Conservation (phyloP, 2,888 invertebrate species). For the Steinernema scapterisci region DNA sequence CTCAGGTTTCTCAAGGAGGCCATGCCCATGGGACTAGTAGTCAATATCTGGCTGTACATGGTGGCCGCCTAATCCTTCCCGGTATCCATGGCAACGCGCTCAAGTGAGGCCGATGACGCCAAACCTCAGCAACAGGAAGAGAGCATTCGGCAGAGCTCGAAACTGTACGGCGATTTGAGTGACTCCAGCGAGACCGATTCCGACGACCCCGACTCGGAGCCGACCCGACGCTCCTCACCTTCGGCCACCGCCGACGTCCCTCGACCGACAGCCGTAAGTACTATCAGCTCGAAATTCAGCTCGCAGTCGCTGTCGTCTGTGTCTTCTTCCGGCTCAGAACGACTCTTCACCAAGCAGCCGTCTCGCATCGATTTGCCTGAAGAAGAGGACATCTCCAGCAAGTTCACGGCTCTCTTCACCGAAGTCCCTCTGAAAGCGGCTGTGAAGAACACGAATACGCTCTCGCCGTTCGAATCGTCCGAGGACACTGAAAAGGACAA, state of each 20-base stretch:
- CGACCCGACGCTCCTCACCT: no score
- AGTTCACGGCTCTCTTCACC: constrained; percentile 9
- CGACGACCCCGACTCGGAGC: not conserved
- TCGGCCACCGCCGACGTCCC: no score
- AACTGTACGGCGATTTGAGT: constrained; percentile 24
- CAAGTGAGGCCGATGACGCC: not conserved
- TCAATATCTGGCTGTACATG: not conserved
- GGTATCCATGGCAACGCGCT: constrained; percentile 20
- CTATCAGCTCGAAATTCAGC: no score
- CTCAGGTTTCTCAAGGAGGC: constrained; percentile 18
- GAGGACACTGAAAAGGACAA: not conserved
- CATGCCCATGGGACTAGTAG: constrained; percentile 3
- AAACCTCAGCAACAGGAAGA: not conserved
- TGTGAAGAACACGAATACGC: not conserved
- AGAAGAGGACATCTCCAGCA: not conserved
- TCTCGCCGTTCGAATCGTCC: not conserved
- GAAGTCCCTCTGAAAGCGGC: not conserved
- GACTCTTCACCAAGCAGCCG: not conserved
- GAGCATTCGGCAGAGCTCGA: not conserved
- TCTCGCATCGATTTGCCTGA: not conserved
- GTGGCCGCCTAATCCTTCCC: constrained; percentile 16
- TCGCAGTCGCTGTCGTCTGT: no score
- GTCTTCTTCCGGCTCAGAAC: no score
- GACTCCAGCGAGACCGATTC: not conserved
- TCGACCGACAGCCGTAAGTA: no score